Evolutionary conservation across 2,888 invertebrate genomes (phyloP).

Genomic region (Amphipyra tragopoginis): DNA sequence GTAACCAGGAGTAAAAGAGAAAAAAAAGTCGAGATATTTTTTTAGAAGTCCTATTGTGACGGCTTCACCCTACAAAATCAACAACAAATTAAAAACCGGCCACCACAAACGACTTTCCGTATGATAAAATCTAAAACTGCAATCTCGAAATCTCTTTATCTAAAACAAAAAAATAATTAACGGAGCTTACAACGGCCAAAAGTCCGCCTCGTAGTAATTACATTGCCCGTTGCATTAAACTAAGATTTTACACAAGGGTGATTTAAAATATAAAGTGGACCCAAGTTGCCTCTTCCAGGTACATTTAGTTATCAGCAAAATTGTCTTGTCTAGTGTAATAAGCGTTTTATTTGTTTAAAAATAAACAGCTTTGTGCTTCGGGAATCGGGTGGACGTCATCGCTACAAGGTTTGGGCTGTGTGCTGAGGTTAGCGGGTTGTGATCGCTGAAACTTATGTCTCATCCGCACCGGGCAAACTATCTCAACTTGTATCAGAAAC

Average conservation of each 20-base stretch:
- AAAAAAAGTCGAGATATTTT: too few species aligned
- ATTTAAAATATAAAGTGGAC: slow-evolving; percentile 66
- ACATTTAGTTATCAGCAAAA: slow-evolving; percentile 63
- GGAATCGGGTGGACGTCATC: slow-evolving; percentile 9
- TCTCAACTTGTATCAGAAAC: too few species aligned
- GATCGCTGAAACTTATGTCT: not conserved
- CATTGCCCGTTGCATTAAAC: slow-evolving; percentile 55
- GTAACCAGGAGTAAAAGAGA: too few species aligned
- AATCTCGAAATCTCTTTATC: slow-evolving; percentile 41
- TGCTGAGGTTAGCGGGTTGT: slow-evolving; percentile 11
- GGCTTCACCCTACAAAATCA: too few species aligned
- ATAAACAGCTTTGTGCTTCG: slow-evolving; percentile 41
- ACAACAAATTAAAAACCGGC: not conserved
- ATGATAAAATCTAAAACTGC: slow-evolving; percentile 28
- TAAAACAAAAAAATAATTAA: slow-evolving; percentile 53
- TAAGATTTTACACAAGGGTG: slow-evolving; percentile 65
- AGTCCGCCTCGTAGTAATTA: slow-evolving; percentile 58
- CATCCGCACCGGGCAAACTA: too few species aligned
- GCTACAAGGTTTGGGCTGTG: slow-evolving; percentile 4
- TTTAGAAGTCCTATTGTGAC: too few species aligned
- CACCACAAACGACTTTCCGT: slow-evolving; percentile 1
- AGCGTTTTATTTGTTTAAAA: slow-evolving; percentile 52
- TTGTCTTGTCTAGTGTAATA: slow-evolving; percentile 59
- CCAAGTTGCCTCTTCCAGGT: slow-evolving; percentile 62
- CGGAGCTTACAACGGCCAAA: slow-evolving; percentile 30